phyloP scores from a whole-genome alignment of 2,797 vertebrate species.

The Takifugu rubripes region DNA sequence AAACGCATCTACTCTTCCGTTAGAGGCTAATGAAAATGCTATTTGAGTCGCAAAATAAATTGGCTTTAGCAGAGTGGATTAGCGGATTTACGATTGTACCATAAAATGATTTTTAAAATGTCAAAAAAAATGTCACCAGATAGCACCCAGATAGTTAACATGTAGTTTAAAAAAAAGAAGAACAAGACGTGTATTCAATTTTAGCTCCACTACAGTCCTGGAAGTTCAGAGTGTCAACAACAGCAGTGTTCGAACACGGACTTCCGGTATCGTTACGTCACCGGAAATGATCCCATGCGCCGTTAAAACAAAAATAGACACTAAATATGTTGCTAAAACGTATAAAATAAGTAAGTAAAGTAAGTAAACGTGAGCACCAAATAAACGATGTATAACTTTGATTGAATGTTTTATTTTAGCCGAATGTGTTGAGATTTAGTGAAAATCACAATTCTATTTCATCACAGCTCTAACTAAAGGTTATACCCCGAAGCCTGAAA shows the following conservation, averaged over 20 bases:
- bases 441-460: no score
- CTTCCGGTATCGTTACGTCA: conserved; percentile 59
- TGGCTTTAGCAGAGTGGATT: neutral
- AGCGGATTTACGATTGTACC: neutral
- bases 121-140: neutral
- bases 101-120: neutral
- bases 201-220: neutral
- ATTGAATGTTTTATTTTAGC: no score
- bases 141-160: accelerated
- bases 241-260: conserved; percentile 11
- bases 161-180: neutral
- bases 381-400: no score
- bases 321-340: no score
- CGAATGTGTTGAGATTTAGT: no score
- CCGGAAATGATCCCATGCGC: conserved; percentile 2
- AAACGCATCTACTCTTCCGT: conserved; percentile 3
- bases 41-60: conserved; percentile 2
- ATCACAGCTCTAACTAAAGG: no score
- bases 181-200: neutral
- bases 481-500: no score
- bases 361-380: no score
- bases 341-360: no score
- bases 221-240: conserved; percentile 49
- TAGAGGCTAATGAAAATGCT: conserved; percentile 19
- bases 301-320: neutral